Evolutionary conservation across 2,113 vertebrate species (phyloP).

Genomic region (Naja naja): DNA sequence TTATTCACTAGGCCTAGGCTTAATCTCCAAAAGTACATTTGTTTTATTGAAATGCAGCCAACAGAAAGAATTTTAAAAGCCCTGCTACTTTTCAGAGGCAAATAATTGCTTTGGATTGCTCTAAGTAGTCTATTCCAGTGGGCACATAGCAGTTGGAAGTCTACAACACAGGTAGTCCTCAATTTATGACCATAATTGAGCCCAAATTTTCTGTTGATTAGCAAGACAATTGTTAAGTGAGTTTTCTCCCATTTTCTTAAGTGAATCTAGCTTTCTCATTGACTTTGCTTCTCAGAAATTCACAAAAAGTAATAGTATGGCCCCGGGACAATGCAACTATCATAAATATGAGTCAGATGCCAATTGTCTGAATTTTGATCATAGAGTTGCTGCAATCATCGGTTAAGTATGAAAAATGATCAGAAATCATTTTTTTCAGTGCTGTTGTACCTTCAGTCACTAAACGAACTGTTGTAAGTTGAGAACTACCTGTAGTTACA

Average conservation of each 20-base stretch:
- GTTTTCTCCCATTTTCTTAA: neutral
- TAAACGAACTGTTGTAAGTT: neutral
- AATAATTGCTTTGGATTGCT: neutral
- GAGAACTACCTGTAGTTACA: neutral
- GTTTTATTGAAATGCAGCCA: neutral
- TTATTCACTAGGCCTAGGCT: neutral
- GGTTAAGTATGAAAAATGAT: neutral
- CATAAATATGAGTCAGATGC: neutral
- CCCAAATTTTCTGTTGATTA: neutral
- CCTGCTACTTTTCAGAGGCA: neutral
- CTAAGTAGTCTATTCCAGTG: too few species aligned
- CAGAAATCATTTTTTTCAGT: neutral
- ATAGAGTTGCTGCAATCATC: neutral
- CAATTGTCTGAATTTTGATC: neutral
- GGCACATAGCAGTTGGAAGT: neutral
- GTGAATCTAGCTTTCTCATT: neutral
- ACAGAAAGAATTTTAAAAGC: neutral
- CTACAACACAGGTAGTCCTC: neutral
- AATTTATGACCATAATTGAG: neutral
- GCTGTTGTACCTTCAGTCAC: neutral
- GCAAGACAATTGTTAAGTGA: neutral
- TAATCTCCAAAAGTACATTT: neutral
- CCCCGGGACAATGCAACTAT: neutral
- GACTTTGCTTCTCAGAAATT: neutral
- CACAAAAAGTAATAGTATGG: neutral